phyloP scores from a whole-genome alignment of 2,113 vertebrate genomes.

The Megaceryle maxima region DNA sequence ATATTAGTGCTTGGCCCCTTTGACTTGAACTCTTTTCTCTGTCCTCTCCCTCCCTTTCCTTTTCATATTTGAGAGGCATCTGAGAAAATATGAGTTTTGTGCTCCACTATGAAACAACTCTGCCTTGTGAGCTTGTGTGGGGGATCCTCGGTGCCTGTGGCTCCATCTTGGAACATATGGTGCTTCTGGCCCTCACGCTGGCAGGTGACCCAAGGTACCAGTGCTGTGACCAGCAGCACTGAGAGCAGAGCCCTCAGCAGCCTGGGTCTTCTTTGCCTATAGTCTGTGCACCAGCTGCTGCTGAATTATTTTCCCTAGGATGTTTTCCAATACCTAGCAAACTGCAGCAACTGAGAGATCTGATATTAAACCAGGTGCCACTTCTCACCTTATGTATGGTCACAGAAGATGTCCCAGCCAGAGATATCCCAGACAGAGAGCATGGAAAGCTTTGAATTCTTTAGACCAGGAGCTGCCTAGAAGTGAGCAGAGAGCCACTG shows the following conservation, averaged over 20 bases:
- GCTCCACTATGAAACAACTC: not conserved
- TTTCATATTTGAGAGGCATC: not conserved
- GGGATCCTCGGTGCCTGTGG: rapidly evolving
- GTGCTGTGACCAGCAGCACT: rapidly evolving
- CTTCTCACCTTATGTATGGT: not conserved
- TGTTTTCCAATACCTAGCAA: not conserved
- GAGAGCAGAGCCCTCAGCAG: not conserved
- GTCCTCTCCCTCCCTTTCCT: not conserved
- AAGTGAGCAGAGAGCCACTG: not conserved
- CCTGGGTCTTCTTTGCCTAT: not conserved
- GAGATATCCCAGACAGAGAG: not conserved
- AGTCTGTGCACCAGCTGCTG: not conserved
- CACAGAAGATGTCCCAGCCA: not conserved
- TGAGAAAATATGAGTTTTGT: not conserved
- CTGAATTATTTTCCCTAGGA: not conserved
- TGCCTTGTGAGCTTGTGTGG: rapidly evolving
- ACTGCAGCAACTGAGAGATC: not conserved
- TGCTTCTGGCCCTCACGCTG: not conserved
- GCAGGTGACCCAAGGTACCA: rapidly evolving
- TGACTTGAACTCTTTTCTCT: not conserved
- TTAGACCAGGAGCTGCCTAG: not conserved
- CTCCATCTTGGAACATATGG: rapidly evolving
- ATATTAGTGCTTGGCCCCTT: not conserved
- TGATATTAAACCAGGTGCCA: not conserved
- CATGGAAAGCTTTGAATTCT: not conserved